phyloP scores from a whole-genome alignment of 1,140 invertebrate species.

The Drosophila chauvacae region DNA sequence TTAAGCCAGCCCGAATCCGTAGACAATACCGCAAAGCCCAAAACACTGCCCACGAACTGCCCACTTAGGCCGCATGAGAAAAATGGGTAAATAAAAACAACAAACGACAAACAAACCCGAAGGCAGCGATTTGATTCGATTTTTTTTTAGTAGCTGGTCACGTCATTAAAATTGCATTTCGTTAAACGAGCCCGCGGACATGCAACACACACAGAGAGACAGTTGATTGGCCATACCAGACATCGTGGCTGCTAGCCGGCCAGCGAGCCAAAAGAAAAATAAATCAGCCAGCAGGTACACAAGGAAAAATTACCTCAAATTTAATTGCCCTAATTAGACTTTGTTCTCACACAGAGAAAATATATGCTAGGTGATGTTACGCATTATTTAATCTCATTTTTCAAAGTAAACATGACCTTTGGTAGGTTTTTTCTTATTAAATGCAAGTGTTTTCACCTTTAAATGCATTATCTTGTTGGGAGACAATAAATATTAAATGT shows the following conservation, averaged over 20 bases:
- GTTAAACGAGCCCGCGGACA: slow-evolving; percentile 62
- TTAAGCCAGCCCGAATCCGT: slow-evolving; percentile 40
- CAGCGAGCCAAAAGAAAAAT: slow-evolving; percentile 29
- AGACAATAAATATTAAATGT: slow-evolving; percentile 4
- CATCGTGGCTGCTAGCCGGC: slow-evolving; percentile 69
- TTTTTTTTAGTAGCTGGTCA: slow-evolving; percentile 59
- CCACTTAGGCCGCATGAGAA: slow-evolving; percentile 49
- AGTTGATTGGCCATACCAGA: slow-evolving; percentile 60
- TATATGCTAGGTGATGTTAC: neutral
- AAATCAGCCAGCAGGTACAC: slow-evolving; percentile 31
- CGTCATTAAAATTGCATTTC: slow-evolving; percentile 82
- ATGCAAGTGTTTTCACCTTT: neutral
- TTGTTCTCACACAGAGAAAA: neutral
- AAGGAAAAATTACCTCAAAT: slow-evolving; percentile 1
- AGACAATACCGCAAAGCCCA: slow-evolving; percentile 33
- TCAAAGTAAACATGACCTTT: slow-evolving; percentile 4
- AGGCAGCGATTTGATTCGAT: slow-evolving; percentile 50
- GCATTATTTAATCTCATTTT: slow-evolving; percentile 6
- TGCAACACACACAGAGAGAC: slow-evolving; percentile 22
- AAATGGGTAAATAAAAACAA: slow-evolving; percentile 51
- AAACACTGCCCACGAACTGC: slow-evolving; percentile 66
- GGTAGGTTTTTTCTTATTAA: neutral
- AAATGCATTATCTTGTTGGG: neutral
- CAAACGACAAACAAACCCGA: slow-evolving; percentile 26
- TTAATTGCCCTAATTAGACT: neutral